These are phyloP conservation scores for Actenoides lindsayi DNA, from an alignment of 2,113 vertebrate genomes.

Conservation along the genomic window DNA sequence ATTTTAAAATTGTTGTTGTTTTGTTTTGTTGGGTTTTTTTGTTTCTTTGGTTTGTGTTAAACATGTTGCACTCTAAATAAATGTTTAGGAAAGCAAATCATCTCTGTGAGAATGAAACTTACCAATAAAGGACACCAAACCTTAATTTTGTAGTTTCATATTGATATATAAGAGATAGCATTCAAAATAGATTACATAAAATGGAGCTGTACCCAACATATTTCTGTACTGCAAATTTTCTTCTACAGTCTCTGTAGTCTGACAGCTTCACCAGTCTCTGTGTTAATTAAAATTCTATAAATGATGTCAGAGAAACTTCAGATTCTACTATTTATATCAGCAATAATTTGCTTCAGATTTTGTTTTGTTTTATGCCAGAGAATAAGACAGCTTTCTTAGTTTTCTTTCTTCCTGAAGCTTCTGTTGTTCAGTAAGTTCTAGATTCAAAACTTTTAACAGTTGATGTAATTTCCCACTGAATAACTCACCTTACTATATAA, in stretches of 20 bases:
- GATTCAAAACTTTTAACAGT: neutral
- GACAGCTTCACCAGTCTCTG: neutral
- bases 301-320: slow-evolving; percentile 14
- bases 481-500: neutral
- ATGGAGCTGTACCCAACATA: neutral
- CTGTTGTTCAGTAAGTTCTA: neutral
- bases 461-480: neutral
- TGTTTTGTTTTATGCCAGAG: neutral
- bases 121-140: neutral
- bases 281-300: slow-evolving; percentile 45
- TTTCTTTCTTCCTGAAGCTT: neutral
- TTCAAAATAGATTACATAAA: neutral
- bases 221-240: neutral
- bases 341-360: slow-evolving; percentile 30
- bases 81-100: neutral
- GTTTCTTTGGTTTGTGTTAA: neutral
- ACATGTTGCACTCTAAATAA: neutral
- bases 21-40: neutral
- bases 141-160: neutral
- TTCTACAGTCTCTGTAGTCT: neutral
- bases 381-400: slow-evolving; percentile 10
- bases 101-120: neutral
- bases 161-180: neutral
- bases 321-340: slow-evolving; percentile 23
- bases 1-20: neutral